Conservation (phyloP, 2,113 vertebrate species). For the Nycticorax nycticorax region DNA sequence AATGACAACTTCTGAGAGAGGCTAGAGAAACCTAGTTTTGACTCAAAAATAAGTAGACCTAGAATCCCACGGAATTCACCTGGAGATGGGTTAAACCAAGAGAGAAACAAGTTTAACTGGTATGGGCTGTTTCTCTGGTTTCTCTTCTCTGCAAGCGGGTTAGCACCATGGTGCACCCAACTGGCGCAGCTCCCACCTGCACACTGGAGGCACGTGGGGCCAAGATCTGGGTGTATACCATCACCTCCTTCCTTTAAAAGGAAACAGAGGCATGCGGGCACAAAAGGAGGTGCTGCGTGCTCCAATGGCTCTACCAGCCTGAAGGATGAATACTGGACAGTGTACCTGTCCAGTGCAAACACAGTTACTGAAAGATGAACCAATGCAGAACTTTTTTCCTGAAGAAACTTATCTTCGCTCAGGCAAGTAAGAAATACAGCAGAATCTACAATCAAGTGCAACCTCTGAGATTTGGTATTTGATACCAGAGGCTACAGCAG, state of each 20-base stretch:
- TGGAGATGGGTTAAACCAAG: fast-evolving
- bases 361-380: not conserved
- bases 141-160: not conserved
- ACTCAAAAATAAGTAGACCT: not conserved
- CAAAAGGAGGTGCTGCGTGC: fast-evolving
- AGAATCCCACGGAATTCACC: not conserved
- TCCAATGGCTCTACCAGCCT: not conserved
- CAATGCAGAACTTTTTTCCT: fast-evolving
- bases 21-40: not conserved
- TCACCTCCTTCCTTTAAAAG: not conserved
- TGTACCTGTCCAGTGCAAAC: not conserved
- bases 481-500: not conserved
- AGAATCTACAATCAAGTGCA: not conserved
- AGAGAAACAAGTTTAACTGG: not conserved
- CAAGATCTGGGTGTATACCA: not conserved
- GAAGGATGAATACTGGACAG: not conserved
- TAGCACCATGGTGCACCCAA: fast-evolving
- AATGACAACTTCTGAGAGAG: not conserved
- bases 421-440: not conserved
- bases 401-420: not conserved
- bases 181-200: not conserved
- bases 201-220: not conserved
- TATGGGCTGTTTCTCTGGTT: not conserved
- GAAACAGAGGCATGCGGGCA: not conserved
- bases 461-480: not conserved